A percentile compares a stretch with the other conserved stretches of the same genome.
Evolutionary conservation across 2,888 invertebrate species (phyloP).

Genomic region (Agrypnus murinus): DNA sequence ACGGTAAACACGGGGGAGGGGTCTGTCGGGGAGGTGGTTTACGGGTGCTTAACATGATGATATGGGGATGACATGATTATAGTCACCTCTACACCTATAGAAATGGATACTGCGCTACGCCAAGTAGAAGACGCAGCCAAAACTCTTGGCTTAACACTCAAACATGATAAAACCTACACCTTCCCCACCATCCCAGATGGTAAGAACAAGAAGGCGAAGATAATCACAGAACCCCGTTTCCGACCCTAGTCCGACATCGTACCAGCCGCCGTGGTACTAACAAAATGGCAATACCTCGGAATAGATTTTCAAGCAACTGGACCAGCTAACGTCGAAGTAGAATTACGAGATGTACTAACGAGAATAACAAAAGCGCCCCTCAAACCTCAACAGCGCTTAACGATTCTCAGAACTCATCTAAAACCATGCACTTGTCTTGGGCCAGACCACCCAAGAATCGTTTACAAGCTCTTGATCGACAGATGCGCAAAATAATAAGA

Average conservation of each 20-base stretch:
- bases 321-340: slow-evolving; percentile 30
- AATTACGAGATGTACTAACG: slow-evolving; percentile 38
- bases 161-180: slow-evolving; percentile 58
- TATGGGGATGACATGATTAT: slow-evolving; percentile 65
- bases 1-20: too few relatives aligned
- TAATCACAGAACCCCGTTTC: slow-evolving; percentile 8
- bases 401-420: slow-evolving; percentile 58
- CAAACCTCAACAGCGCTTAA: slow-evolving; percentile 63
- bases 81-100: slow-evolving; percentile 57
- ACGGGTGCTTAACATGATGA: too few relatives aligned
- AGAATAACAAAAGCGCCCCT: slow-evolving; percentile 60
- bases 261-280: not conserved
- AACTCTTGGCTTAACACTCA: slow-evolving; percentile 51
- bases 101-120: slow-evolving; percentile 58
- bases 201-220: slow-evolving; percentile 41
- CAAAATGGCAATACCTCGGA: too few relatives aligned
- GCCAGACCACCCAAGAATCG: slow-evolving; percentile 29
- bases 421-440: slow-evolving; percentile 61
- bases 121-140: slow-evolving; percentile 37
- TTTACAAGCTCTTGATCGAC: slow-evolving; percentile 60
- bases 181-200: slow-evolving; percentile 60
- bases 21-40: too few relatives aligned
- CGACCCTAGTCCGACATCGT: not conserved
- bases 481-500: slow-evolving; percentile 59
- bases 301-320: slow-evolving; percentile 56